Evolutionary conservation across 1,140 invertebrate species (phyloP).

Genomic region (Cotesia vestalis): DNA sequence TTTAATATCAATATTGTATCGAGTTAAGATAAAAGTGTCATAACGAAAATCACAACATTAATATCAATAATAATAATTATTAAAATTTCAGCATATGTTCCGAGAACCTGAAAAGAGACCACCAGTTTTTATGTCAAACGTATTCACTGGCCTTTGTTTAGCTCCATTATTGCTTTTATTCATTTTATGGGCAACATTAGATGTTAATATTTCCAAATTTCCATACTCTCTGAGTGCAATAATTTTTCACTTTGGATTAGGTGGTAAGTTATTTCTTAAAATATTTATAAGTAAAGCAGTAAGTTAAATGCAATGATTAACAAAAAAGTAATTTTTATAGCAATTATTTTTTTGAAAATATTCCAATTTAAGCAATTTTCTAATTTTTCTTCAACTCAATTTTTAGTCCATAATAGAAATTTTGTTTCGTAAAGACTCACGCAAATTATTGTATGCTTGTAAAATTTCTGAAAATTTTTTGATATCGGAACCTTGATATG

Average conservation of each 20-base stretch:
- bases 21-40: too few species aligned
- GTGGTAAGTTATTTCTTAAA: constrained; percentile 65
- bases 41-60: constrained; percentile 13
- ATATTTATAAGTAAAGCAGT: constrained; percentile 4
- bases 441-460: too few species aligned
- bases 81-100: constrained; percentile 82
- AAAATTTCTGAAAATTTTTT: too few species aligned
- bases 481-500: too few species aligned
- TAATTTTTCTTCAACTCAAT: too few species aligned
- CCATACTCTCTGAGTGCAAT: constrained; percentile 79
- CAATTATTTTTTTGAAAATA: too few species aligned
- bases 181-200: constrained; percentile 86
- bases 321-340: too few species aligned
- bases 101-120: constrained; percentile 91
- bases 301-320: too few species aligned
- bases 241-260: constrained; percentile 87
- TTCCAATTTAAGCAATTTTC: too few species aligned
- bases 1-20: too few species aligned
- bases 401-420: too few species aligned
- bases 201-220: constrained; percentile 89
- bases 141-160: constrained; percentile 87
- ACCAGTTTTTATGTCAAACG: constrained; percentile 83
- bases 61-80: constrained; percentile 1
- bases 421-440: too few species aligned
- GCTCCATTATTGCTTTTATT: constrained; percentile 86